phyloP scores from a whole-genome alignment of 1,140 invertebrate genomes.

The Cepaea nemoralis region DNA sequence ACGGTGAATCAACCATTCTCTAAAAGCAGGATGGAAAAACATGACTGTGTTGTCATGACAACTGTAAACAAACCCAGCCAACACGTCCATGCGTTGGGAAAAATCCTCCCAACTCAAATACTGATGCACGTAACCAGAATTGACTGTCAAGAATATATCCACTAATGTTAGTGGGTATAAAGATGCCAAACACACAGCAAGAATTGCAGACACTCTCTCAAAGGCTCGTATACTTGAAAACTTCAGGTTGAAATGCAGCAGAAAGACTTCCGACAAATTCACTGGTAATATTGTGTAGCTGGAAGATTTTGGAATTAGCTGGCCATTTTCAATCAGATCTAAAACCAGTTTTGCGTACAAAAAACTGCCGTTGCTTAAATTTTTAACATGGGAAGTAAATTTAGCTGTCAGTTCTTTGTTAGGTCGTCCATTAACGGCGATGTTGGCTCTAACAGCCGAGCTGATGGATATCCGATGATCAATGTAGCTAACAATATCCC shows the following conservation, averaged over 20 bases:
- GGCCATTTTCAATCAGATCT: constrained; percentile 93
- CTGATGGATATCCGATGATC: constrained; percentile 84
- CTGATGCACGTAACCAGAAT: constrained; percentile 83
- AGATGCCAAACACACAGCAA: constrained; percentile 87
- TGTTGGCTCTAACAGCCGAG: constrained; percentile 85
- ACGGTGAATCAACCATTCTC: constrained; percentile 93
- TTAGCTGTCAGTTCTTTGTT: constrained; percentile 79
- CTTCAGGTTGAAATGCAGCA: constrained; percentile 90
- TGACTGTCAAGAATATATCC: constrained; percentile 94
- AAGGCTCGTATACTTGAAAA: constrained; percentile 92
- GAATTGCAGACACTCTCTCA: constrained; percentile 81
- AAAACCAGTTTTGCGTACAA: constrained; percentile 91
- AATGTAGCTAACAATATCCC: constrained; percentile 89
- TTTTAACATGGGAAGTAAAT: constrained; percentile 87
- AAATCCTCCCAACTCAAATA: constrained; percentile 68
- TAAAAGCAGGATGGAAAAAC: constrained; percentile 96
- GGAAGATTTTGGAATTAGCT: constrained; percentile 92
- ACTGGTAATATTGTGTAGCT: constrained; percentile 91
- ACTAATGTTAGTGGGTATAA: constrained; percentile 89
- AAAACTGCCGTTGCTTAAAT: constrained; percentile 89
- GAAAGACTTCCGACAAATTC: constrained; percentile 91
- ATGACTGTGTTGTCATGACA: constrained; percentile 92
- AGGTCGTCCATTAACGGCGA: constrained; percentile 77
- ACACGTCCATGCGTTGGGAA: constrained; percentile 59
- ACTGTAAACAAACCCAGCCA: constrained; percentile 85